Percentiles rank a stretch among this genome's conserved stretches.
Conservation (phyloP, 2,888 invertebrate species). For the Hydrotaea cyrtoneurina region DNA sequence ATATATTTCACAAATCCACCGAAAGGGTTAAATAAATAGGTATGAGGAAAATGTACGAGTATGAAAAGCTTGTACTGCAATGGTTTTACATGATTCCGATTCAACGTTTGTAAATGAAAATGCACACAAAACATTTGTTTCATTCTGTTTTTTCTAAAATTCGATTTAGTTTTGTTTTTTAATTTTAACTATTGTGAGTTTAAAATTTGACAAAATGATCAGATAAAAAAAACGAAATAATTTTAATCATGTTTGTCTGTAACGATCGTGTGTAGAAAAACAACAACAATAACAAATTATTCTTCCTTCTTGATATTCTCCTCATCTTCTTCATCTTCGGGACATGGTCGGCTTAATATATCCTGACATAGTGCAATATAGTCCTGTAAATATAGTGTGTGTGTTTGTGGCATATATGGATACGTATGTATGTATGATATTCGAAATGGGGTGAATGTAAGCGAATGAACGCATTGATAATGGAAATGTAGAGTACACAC, state of each 20-base stretch:
- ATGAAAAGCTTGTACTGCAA: too few species aligned
- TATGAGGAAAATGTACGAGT: too few species aligned
- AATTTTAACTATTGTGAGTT: constrained; percentile 6
- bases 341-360: constrained; percentile 80
- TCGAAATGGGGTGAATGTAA: constrained; percentile 16
- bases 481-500: constrained; percentile 21
- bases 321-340: constrained; percentile 77
- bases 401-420: not conserved
- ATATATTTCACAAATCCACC: too few species aligned
- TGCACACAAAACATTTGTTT: constrained; percentile 11
- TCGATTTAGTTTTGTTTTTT: not conserved
- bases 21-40: too few species aligned
- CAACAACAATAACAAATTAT: constrained; percentile 51
- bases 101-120: not conserved
- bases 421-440: constrained; percentile 16
- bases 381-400: constrained; percentile 75
- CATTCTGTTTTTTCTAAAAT: not conserved
- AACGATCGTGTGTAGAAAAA: not conserved
- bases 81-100: too few species aligned
- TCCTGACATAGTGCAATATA: constrained; percentile 80
- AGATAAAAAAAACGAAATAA: not conserved
- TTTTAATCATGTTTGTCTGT: not conserved
- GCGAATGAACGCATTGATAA: not conserved
- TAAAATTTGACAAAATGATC: not conserved
- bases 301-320: constrained; percentile 55